Conservation (phyloP, 2,113 vertebrate genomes). For the Ptyas mucosa region DNA sequence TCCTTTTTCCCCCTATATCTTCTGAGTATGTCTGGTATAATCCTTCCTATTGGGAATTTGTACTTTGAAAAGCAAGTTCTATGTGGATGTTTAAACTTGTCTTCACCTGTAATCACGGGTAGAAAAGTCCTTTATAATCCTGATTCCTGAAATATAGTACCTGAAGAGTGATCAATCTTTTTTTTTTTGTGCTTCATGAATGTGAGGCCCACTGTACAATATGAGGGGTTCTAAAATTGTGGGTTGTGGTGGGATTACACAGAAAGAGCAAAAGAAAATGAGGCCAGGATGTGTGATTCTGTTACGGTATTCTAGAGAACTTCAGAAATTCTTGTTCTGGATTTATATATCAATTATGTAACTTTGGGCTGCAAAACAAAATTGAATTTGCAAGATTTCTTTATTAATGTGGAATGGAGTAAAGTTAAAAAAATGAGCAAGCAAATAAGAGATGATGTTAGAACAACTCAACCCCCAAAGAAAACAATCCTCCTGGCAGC, state of each 20-base stretch:
- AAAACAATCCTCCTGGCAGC: not conserved
- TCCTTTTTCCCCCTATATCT: not conserved
- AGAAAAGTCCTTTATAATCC: not conserved
- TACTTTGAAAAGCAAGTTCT: not conserved
- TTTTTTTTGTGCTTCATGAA: not conserved
- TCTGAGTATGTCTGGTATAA: not conserved
- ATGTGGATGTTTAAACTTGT: not conserved
- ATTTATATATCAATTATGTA: not conserved
- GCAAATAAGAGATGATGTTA: not conserved
- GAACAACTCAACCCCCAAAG: not conserved
- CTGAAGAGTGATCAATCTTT: not conserved
- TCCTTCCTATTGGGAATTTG: not conserved
- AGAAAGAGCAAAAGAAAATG: not conserved
- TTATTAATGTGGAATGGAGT: not conserved
- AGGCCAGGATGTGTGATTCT: not conserved
- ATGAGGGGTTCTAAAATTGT: not conserved
- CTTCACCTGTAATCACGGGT: not conserved
- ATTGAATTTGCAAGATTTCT: not conserved
- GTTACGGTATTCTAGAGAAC: not conserved
- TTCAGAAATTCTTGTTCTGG: not conserved
- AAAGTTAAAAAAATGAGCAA: not conserved
- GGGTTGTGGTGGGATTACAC: not conserved
- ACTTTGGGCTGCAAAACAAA: not conserved
- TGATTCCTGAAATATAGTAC: not conserved
- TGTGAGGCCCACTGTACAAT: not conserved